Evolutionary conservation across 2,888 invertebrate genomes (phyloP), one percentile per base, ranked within the genome.

Genomic region (Spisula subtruncata): DNA sequence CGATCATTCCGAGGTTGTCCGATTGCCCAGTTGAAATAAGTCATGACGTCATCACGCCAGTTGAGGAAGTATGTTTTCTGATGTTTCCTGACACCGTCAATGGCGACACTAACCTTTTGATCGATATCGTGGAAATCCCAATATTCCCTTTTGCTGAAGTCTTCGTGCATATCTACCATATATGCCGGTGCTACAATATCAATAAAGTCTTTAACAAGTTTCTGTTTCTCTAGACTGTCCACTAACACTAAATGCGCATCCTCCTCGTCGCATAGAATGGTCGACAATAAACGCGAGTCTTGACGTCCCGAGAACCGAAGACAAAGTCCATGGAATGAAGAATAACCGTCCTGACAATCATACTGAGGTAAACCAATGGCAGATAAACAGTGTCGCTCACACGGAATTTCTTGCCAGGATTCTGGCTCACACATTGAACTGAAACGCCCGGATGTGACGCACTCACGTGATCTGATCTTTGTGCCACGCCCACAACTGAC

Each of bases 11-110:
- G 75, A 25, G 92, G 92, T 85, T 92, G 80, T 18, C 91, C 90
- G 8, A 48, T 56, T 20, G 92, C 92, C 92, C 92, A 92, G 71
- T 90, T 85, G 51, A 91, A 92, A 82, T 85, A 92, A 25, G 81
- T 87, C 92, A 91, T 92, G 12, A 80, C 56, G 8, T 83, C 71
- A 20, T 75, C 90, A 29, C 85, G 86, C 89, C 89, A 92, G 54
- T 88, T 85, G 5, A 71, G 14, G 54, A 91, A 89, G 2, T 54
- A 16, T 6, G 51, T 91, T 56, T 81, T 25, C 79, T 89, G 88
- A 20, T 86, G 54, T 18, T 83, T 54, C 32, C 92, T n/a, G 4
- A 90, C 81, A 0, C 92, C 92, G 32, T 91, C 92, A 18, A 92
- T 60, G 25, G 92, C 90, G 16, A 92, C 88, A 25, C 87, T 85